Conservation (phyloP, 2,888 invertebrate genomes). For the Criorhina ranunculi region DNA sequence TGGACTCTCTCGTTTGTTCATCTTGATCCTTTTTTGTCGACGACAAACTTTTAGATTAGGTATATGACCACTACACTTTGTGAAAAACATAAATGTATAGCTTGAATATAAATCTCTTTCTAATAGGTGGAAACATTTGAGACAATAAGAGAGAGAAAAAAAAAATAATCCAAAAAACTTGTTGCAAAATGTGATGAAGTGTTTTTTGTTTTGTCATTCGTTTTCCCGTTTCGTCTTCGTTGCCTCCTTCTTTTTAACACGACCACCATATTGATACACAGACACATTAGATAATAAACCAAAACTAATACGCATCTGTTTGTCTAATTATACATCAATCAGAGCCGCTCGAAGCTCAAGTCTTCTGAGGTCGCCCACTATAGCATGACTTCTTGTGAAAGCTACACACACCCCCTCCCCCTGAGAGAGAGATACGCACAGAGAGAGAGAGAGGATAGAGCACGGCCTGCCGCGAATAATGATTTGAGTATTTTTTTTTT, state of each 20-base stretch:
- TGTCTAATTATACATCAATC: conserved; percentile 66
- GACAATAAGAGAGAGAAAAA: conserved; percentile 35
- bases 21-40: not conserved
- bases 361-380: conserved; percentile 46
- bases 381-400: conserved; percentile 51
- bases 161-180: conserved; percentile 37
- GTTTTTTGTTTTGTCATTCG: conserved; percentile 31
- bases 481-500: conserved; percentile 65
- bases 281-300: conserved; percentile 69
- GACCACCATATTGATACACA: conserved; percentile 57
- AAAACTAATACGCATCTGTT: conserved; percentile 74
- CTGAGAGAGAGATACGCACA: conserved; percentile 29
- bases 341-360: conserved; percentile 60
- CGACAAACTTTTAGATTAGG: conserved; percentile 47
- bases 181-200: conserved; percentile 49
- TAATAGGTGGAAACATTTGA: conserved; percentile 40
- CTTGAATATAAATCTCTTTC: conserved; percentile 23
- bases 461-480: conserved; percentile 57
- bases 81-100: conserved; percentile 30
- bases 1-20: conserved; percentile 9
- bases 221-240: conserved; percentile 46
- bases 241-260: conserved; percentile 34
- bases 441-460: conserved; percentile 44
- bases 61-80: conserved; percentile 24
- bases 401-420: conserved; percentile 43